These are phyloP conservation scores for Plodia interpunctella DNA, from an alignment of 1,140 invertebrate species.

Conservation along the genomic window DNA sequence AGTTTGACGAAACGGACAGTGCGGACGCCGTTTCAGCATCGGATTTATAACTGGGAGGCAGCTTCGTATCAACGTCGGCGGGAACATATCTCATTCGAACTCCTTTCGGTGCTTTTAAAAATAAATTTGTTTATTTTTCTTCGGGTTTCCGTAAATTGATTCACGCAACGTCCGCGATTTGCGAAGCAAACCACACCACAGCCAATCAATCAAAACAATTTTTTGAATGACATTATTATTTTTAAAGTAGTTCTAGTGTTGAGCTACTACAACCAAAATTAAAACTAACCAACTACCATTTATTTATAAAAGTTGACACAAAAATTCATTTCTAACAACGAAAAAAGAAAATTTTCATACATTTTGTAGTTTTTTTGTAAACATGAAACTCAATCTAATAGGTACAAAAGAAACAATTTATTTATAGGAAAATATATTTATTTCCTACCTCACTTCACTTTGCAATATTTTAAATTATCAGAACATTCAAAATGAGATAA, in stretches of 20 bases:
- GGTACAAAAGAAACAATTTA: too few species aligned
- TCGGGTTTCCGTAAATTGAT: constrained; percentile 7
- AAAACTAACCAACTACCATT: too few species aligned
- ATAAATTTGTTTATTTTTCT: constrained; percentile 51
- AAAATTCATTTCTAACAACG: too few species aligned
- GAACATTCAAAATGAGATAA: too few species aligned
- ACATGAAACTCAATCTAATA: too few species aligned
- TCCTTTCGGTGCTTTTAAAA: constrained; percentile 52
- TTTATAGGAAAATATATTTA: too few species aligned
- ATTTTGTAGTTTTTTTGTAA: too few species aligned
- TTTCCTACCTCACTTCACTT: too few species aligned
- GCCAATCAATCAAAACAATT: neutral
- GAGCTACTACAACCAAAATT: too few species aligned
- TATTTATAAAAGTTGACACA: too few species aligned
- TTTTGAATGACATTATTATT: neutral
- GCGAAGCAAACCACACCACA: neutral
- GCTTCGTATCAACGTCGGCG: constrained; percentile 63
- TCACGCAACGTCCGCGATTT: neutral
- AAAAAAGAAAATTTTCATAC: too few species aligned
- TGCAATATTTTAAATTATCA: too few species aligned
- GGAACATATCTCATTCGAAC: constrained; percentile 56
- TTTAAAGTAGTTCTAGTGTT: neutral
- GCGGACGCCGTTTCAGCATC: constrained; percentile 56
- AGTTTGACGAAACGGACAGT: constrained; percentile 57
- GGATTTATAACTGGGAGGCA: constrained; percentile 72